Percentiles rank a stretch among this genome's conserved stretches.
phyloP scores from a whole-genome alignment of 1,140 invertebrate genomes.

The Zaprionus taronus region DNA sequence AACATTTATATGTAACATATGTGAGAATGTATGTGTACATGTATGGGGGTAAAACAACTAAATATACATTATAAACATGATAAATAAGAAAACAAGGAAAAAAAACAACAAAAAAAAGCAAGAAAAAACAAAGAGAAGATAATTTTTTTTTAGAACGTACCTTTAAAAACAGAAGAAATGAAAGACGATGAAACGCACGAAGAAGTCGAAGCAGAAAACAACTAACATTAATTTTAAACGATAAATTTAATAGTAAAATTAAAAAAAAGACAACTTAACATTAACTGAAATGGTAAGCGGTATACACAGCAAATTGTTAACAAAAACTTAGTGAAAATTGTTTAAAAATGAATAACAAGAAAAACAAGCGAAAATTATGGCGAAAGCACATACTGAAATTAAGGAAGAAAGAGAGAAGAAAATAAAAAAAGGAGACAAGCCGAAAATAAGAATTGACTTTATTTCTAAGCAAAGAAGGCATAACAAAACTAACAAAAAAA shows the following conservation, averaged over 20 bases:
- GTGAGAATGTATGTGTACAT: conserved; percentile 14
- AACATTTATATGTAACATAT: conserved; percentile 42
- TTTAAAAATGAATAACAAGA: conserved; percentile 43
- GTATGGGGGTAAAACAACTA: conserved; percentile 29
- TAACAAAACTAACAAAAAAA: conserved; percentile 39
- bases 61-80: conserved; percentile 46
- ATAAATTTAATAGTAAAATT: conserved; percentile 75
- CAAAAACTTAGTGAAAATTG: conserved; percentile 62
- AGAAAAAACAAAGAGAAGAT: conserved; percentile 14
- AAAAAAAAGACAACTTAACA: conserved; percentile 42
- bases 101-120: conserved; percentile 4
- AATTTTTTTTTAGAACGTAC: conserved; percentile 77
- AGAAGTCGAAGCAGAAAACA: conserved; percentile 16
- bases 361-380: conserved; percentile 20
- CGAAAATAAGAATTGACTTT: conserved; percentile 61
- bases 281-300: conserved; percentile 55
- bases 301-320: conserved; percentile 68
- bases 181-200: conserved; percentile 19
- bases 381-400: conserved; percentile 13
- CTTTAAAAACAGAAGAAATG: conserved; percentile 56
- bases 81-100: conserved; percentile 11
- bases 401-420: background rate
- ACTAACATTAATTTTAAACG: conserved; percentile 77
- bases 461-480: conserved; percentile 57
- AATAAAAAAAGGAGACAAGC: conserved; percentile 1